Conservation (phyloP, 2,888 invertebrate species). For the Mythimna pallens region DNA sequence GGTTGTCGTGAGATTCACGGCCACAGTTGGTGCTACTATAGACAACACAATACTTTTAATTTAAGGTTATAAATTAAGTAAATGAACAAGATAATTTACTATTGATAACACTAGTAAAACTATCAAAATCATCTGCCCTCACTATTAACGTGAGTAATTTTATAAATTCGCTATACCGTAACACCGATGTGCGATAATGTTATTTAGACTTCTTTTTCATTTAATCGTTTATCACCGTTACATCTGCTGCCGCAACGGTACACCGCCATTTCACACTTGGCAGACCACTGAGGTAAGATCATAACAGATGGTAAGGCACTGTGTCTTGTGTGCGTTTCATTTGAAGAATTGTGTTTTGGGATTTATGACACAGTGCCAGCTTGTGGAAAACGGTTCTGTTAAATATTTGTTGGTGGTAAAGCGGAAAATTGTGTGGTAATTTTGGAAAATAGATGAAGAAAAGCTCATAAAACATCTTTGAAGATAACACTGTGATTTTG, state of each 20-base stretch:
- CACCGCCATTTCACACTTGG: conserved; percentile 70
- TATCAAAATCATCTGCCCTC: neutral
- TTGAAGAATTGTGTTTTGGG: conserved; percentile 24
- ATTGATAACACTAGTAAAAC: neutral
- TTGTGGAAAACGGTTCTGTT: conserved; percentile 37
- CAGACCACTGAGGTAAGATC: conserved; percentile 60
- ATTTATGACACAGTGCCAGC: conserved; percentile 33
- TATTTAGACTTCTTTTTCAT: conserved; percentile 66
- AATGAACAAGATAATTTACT: no score
- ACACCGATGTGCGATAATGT: conserved; percentile 60
- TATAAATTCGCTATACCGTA: conserved; percentile 58
- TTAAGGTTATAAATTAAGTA: no score
- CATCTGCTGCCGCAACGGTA: conserved; percentile 67
- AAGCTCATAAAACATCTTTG: neutral
- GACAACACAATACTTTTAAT: no score
- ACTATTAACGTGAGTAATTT: conserved; percentile 16
- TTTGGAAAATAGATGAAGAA: neutral
- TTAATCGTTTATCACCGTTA: conserved; percentile 68
- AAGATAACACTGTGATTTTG: neutral
- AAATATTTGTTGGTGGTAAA: conserved; percentile 23
- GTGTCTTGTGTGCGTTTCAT: conserved; percentile 36
- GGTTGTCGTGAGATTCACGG: no score
- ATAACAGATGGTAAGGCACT: conserved; percentile 55
- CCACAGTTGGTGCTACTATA: no score
- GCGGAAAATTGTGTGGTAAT: conserved; percentile 12